Conservation (phyloP, 1,140 invertebrate genomes). For the Dufourea novaeangliae region DNA sequence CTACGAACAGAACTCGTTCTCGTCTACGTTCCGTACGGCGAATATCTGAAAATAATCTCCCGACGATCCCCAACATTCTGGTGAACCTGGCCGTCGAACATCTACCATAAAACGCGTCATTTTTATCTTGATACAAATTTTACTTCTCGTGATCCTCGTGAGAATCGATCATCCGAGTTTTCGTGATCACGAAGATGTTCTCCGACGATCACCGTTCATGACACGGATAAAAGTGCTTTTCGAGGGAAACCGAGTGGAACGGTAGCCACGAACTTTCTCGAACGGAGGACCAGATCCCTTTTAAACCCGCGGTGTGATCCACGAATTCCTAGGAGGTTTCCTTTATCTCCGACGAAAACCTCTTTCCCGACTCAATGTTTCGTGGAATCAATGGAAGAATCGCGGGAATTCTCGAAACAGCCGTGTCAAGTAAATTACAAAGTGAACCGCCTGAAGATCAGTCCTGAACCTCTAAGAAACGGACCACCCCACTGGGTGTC, state of each 20-base stretch:
- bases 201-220: neutral
- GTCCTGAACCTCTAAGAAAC: neutral
- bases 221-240: neutral
- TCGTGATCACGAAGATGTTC: neutral
- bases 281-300: neutral
- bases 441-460: neutral
- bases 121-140: too few species aligned
- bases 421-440: neutral
- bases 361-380: neutral
- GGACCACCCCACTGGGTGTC: neutral
- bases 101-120: too few species aligned
- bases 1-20: conserved; percentile 27
- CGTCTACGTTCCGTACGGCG: conserved; percentile 9
- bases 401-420: neutral
- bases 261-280: conserved; percentile 1
- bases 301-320: neutral
- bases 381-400: conserved; percentile 17
- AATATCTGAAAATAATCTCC: conserved; percentile 37
- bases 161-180: neutral
- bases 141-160: too few species aligned
- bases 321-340: neutral
- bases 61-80: neutral
- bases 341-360: neutral
- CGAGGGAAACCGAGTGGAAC: neutral
- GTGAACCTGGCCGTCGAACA: neutral